Percentiles rank a stretch among this genome's conserved stretches.
Evolutionary conservation across 2,113 vertebrate species (phyloP).

Genomic region (Rhinogobius similis): DNA sequence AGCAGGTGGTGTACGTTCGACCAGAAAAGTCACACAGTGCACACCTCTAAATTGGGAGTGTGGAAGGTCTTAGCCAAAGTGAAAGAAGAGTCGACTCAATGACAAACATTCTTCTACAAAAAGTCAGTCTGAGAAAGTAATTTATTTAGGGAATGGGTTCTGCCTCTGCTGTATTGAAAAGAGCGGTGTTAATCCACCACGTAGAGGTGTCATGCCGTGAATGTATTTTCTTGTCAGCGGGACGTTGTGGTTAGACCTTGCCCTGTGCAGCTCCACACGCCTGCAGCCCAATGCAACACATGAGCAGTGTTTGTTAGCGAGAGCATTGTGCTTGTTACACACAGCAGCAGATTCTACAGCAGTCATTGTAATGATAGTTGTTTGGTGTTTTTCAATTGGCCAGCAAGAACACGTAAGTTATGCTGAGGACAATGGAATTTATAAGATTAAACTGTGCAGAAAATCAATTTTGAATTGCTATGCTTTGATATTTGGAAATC

Average conservation of each 20-base stretch:
- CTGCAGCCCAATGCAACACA: conserved; percentile 54
- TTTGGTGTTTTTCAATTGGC: conserved; percentile 20
- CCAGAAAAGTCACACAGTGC: neutral
- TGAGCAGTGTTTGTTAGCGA: conserved; percentile 40
- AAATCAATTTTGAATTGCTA: neutral
- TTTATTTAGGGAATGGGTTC: conserved; percentile 28
- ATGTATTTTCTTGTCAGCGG: conserved; percentile 70
- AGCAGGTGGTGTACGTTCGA: neutral
- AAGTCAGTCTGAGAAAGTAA: conserved; percentile 23
- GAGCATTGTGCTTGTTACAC: conserved; percentile 15
- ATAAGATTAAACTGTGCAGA: neutral
- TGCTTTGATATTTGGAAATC: neutral
- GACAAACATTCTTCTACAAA: conserved; percentile 78
- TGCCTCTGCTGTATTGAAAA: conserved; percentile 46
- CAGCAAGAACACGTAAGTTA: conserved; percentile 23
- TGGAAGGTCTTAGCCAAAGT: conserved; percentile 44
- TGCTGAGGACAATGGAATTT: neutral
- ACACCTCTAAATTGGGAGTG: conserved; percentile 17
- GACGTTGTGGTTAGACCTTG: conserved; percentile 64
- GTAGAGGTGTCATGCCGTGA: conserved; percentile 71
- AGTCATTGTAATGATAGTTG: conserved; percentile 33
- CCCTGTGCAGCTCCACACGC: conserved; percentile 58
- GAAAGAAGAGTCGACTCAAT: conserved; percentile 65
- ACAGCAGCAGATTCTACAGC: conserved; percentile 44
- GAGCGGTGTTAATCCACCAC: conserved; percentile 56